Evolutionary conservation across 2,113 vertebrate species (phyloP), one percentile per base, ranked within the genome.

Genomic region (Hemiprocne comata): DNA sequence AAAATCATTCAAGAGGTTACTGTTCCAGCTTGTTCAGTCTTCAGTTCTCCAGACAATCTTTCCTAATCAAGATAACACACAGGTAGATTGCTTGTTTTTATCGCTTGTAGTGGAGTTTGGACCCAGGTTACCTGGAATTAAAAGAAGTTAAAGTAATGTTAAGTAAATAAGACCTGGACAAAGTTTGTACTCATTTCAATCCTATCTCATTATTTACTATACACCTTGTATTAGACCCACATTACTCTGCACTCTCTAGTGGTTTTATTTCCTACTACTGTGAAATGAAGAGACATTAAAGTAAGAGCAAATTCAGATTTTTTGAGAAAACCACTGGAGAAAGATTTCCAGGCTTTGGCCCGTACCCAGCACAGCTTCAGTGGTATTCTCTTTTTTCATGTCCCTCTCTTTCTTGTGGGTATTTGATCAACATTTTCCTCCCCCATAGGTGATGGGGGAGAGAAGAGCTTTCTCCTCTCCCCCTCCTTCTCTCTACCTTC

Each of bases 21-120:
- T 65, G 70, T 88, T 95, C 73, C 93, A 95, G 55, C 58, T 89
- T 72, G 76, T 75, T 89, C 77, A 83, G 78, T 86, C 88, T 94
- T 84, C 74, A 78, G 80, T 50, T 90, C 88, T 93, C 84, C 95
- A 78, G 73, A 62, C 40, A 50, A 21, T 77, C 55, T 33, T 90
- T 91, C 83, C 53, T 53, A 50, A 78, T 97, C 95, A 97, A 85
- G 97, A 97, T 75, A 97, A 82, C 53, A 97, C 95, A 89, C 97
- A 97, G 53, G 89, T 44, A 80, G 97, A 85, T 40, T 94, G 95
- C 83, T 97, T 97, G 94, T 34, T 93, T 97, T 96, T 97, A 61
- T 95, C 95, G 0, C 92, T 96, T 4, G 50, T 38, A 51, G 71
- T 67, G 60, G 95, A 96, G 70, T 96, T 96, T 95, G 95, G 93